Evolutionary conservation across 2,888 invertebrate genomes (phyloP), one percentile per base, ranked within the genome.

Genomic region (Horisme vitalbata): DNA sequence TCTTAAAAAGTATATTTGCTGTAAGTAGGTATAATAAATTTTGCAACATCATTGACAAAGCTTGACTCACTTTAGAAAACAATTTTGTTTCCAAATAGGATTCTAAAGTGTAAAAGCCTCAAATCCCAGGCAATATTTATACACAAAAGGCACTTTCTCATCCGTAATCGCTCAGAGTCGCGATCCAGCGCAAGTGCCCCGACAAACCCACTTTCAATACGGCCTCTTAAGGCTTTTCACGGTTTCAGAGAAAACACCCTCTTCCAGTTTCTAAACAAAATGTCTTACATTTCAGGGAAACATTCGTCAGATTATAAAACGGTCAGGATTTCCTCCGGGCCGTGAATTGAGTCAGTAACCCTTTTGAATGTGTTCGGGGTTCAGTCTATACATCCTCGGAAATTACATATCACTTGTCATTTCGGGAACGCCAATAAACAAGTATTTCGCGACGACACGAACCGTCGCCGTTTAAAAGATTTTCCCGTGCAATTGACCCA

Each of bases 161-260:
- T 50, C 63, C 65, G 58, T 66, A 68, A 71, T 68, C 65, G 68
- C 55, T 61, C 68, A 65, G 59, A 65, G 59, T 64, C 58, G 59
- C 62, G 59, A 66, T 68, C 65, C 63, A 59, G 55, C 56, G 57
- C 51, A 47, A 59, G 52, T 52, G 51, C 54, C 31, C 46, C 41
- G 49, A 49, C 50, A 55, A 45, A 45, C 51, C 55, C 59, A 58
- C 58, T 67, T 71, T 66, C 68, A 65, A 69, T 69, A 58, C 47
- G 45, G 52, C 52, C 51, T 55, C 52, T 57, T 46, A 55, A 53
- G 52, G 47, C 50, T 41, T 52, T 55, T 52, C 46, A 43, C 36
- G 33, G 46, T 15, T 34, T 33, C 34, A 37, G 31, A 34, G 45
- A 44, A 38, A 56, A 53, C 47, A 50, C 45, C 47, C 50, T 45